Evolutionary conservation across 1,140 invertebrate species (phyloP).

Genomic region (Acyrthosiphon pisum): DNA sequence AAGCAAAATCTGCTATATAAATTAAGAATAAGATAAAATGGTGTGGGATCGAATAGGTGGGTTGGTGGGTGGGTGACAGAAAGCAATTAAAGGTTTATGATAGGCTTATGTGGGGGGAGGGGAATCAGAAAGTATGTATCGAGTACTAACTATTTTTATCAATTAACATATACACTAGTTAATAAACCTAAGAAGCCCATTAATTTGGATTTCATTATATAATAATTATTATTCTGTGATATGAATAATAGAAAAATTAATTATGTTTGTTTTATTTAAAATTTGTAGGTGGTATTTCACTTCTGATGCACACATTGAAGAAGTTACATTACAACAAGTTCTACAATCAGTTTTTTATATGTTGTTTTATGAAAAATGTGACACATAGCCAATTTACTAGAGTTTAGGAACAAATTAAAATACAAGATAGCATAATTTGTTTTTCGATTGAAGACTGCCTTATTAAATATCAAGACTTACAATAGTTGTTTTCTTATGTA

Average conservation of each 20-base stretch:
- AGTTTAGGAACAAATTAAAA: constrained; percentile 23
- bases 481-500: constrained; percentile 30
- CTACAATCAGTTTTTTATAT: constrained; percentile 60
- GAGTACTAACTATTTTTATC: too few species aligned
- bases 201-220: too few species aligned
- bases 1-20: neutral
- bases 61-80: too few species aligned
- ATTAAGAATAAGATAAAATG: too few species aligned
- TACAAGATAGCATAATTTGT: neutral
- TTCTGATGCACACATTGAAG: constrained; percentile 60
- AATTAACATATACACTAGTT: too few species aligned
- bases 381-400: neutral
- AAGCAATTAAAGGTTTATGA: too few species aligned
- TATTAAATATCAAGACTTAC: constrained; percentile 23
- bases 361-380: constrained; percentile 62
- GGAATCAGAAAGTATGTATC: too few species aligned
- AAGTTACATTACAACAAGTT: constrained; percentile 59
- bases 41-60: too few species aligned
- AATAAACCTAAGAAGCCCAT: too few species aligned
- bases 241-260: neutral
- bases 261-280: constrained; percentile 22
- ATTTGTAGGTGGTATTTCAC: constrained; percentile 61
- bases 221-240: neutral
- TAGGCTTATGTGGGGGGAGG: too few species aligned
- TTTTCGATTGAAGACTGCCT: constrained; percentile 39